These are phyloP conservation scores for Thecophora atra DNA, from an alignment of 2,888 invertebrate genomes.

Conservation along the genomic window DNA sequence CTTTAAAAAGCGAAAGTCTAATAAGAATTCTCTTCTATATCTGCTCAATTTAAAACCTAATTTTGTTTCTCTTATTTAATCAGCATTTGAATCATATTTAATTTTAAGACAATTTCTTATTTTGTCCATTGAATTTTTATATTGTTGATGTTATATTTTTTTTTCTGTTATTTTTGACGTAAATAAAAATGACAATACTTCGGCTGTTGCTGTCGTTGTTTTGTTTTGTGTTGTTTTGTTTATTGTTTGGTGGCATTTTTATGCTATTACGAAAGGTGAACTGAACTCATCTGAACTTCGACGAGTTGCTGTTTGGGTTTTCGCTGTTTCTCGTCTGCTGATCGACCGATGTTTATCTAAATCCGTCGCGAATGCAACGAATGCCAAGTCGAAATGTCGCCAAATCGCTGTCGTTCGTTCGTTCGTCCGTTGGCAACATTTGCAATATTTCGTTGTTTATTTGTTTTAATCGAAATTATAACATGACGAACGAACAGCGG, in stretches of 20 bases:
- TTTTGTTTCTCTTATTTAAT: too few relatives aligned
- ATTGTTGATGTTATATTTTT: background rate
- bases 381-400: background rate
- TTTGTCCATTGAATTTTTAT: background rate
- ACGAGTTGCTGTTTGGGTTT: background rate
- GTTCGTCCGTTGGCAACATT: background rate
- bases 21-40: too few relatives aligned
- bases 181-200: too few relatives aligned
- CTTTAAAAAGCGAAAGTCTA: too few relatives aligned
- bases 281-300: too few relatives aligned
- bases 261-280: too few relatives aligned
- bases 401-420: background rate
- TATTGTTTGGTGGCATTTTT: too few relatives aligned
- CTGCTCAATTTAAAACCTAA: too few relatives aligned
- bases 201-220: too few relatives aligned
- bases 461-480: constrained; percentile 26
- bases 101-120: background rate
- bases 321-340: background rate
- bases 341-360: background rate
- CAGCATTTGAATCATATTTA: too few relatives aligned
- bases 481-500: constrained; percentile 25
- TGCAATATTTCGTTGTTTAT: background rate
- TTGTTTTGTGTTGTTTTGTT: too few relatives aligned
- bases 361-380: background rate
- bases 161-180: too few relatives aligned